phyloP scores from a whole-genome alignment of 2,113 vertebrate genomes.

The Ramphastos sulfuratus region DNA sequence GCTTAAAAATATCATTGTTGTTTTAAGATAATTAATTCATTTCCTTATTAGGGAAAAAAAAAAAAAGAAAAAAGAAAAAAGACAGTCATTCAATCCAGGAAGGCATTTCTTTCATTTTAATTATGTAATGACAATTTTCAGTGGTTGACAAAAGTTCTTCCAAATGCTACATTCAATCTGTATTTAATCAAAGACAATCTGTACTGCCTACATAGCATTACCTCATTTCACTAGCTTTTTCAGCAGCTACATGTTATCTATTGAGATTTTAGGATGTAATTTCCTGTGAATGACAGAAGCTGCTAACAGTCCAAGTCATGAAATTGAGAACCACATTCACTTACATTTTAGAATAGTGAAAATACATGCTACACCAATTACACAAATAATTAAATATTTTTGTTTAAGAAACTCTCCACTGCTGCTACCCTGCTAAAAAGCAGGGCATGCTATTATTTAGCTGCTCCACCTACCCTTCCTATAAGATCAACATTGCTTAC shows the following conservation, averaged over 20 bases:
- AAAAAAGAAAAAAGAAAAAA: neutral
- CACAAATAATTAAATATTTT: conserved; percentile 30
- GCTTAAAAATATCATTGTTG: conserved; percentile 14
- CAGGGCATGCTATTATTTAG: neutral
- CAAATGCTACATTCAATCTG: conserved; percentile 16
- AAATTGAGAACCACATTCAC: neutral
- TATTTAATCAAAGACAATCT: conserved; percentile 55
- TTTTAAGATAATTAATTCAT: conserved; percentile 30
- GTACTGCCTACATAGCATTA: conserved; percentile 55
- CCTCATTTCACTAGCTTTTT: conserved; percentile 51
- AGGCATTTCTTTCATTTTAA: conserved; percentile 39
- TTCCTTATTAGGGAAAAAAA: neutral
- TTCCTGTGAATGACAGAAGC: conserved; percentile 61
- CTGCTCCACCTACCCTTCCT: conserved; percentile 18
- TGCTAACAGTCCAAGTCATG: conserved; percentile 38
- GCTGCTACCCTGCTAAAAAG: neutral
- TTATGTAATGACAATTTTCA: conserved; percentile 57
- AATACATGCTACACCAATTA: conserved; percentile 10
- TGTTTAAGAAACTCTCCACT: conserved; percentile 25
- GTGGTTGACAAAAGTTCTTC: conserved; percentile 50
- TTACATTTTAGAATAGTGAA: conserved; percentile 32
- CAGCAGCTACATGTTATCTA: conserved; percentile 48
- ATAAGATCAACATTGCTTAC: conserved; percentile 59
- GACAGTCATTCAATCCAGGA: neutral
- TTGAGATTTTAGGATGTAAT: conserved; percentile 56